Conservation (phyloP, 2,113 vertebrate species). For the Stercorarius parasiticus region DNA sequence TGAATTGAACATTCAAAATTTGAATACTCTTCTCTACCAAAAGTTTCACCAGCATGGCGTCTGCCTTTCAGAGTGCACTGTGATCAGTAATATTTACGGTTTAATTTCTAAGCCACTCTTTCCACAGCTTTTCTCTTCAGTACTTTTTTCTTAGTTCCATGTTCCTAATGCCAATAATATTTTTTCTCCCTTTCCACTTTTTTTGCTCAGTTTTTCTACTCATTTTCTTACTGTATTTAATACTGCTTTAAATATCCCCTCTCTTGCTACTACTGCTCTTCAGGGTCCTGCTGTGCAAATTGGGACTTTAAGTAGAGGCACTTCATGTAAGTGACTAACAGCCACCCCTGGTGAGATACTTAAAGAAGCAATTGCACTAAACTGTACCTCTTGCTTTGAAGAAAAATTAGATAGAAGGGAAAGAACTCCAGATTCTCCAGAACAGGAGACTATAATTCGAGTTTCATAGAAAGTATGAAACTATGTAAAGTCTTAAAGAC, state of each 20-base stretch:
- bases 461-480: neutral
- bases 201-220: neutral
- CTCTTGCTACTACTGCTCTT: neutral
- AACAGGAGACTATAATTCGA: neutral
- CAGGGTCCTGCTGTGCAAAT: constrained; percentile 42
- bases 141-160: neutral
- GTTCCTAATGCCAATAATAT: neutral
- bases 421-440: neutral
- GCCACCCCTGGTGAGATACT: constrained; percentile 38
- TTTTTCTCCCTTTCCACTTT: neutral
- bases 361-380: constrained; percentile 44
- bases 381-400: constrained; percentile 10
- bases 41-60: neutral
- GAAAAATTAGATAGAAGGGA: constrained; percentile 9
- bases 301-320: constrained; percentile 5
- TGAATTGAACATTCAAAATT: neutral
- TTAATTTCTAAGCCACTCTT: neutral
- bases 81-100: neutral
- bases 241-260: constrained; percentile 10
- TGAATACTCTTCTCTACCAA: neutral
- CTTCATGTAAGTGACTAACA: constrained; percentile 16
- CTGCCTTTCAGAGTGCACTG: neutral
- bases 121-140: neutral
- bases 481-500: neutral
- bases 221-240: constrained; percentile 20